These are phyloP conservation scores for Malacoctenus gilli DNA, from an alignment of 2,797 vertebrate genomes.

Conservation along the genomic window DNA sequence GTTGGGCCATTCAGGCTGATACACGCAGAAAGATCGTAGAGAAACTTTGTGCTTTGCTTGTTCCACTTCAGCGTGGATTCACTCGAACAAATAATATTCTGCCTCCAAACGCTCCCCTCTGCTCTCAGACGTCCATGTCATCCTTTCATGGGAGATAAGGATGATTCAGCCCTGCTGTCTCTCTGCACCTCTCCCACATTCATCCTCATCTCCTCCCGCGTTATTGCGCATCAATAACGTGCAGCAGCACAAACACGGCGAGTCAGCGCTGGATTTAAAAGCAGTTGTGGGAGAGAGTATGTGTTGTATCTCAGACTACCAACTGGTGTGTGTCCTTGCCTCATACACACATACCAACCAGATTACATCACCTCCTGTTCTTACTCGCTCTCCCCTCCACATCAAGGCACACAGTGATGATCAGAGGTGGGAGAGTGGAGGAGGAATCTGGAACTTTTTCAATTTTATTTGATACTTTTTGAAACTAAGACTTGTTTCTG, in stretches of 20 bases:
- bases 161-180: conserved; percentile 46
- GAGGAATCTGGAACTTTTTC: too few relatives aligned
- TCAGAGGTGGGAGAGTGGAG: too few relatives aligned
- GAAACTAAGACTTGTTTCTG: too few relatives aligned
- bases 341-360: conserved; percentile 56
- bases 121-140: conserved; percentile 25
- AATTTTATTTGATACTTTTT: too few relatives aligned
- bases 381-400: conserved; percentile 17
- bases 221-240: conserved; percentile 21
- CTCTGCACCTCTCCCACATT: conserved; percentile 42
- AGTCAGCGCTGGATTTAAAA: too few relatives aligned
- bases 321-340: conserved; percentile 28
- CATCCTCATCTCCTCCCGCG: conserved; percentile 28
- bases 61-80: too few relatives aligned
- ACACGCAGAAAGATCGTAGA: too few relatives aligned
- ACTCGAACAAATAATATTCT: too few relatives aligned
- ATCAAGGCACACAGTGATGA: neutral
- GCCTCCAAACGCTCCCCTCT: conserved; percentile 26
- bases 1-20: too few relatives aligned
- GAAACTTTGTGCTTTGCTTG: conserved; percentile 15
- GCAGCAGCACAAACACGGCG: too few relatives aligned
- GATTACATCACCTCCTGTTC: conserved; percentile 22
- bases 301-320: neutral
- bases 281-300: too few relatives aligned
- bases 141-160: conserved; percentile 48